Evolutionary conservation across 2,113 vertebrate species (phyloP), one percentile per base, ranked within the genome.

Genomic region (Lasiurus cinereus): DNA sequence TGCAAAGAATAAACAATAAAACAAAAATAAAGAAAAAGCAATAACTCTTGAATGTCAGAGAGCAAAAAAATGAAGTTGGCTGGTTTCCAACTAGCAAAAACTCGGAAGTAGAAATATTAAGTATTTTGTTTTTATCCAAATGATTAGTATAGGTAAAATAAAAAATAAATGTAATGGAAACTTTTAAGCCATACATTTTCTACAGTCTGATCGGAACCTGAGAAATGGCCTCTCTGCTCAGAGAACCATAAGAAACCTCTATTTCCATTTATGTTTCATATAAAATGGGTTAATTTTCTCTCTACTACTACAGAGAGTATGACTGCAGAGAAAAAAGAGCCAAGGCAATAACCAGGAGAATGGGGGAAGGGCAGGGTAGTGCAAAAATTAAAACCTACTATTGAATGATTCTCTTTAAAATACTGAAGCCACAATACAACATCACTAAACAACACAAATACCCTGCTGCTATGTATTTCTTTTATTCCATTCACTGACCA

Each of bases 231-330:
- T 91, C 64, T 88, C 83, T 76, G 73, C 93, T 97, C 33, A 36
- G 39, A 72, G n/a, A 93, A 74, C 29, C 36, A 78, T 5, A 10
- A 80, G 43, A 96, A 94, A 70, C 5, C 8, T 97, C 93, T 92
- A 76, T 62, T 95, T 93, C 77, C 88, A 64, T 67, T 39, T 7
- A 76, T 43, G 46, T 16, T 96, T 88, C 36, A 87, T 27, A 27
- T 77, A n/a, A 77, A 77, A n/a, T 9, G 73, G 83, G 43, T 86
- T 95, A 90, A 78, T 91, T 95, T 36, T 50, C 43, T 90, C 14
- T 52, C 94, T 70, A 95, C 82, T 88, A 96, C 36, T 79, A 56
- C 18, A 94, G 0, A 66, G 88, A 96, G 93, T 92, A 92, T 92
- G 93, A 95, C 16, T 24, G 48, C 4, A 13, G 29, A 3, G 19